These are phyloP conservation scores for Dasypolia templi DNA, from an alignment of 2,888 invertebrate genomes.

Conservation along the genomic window DNA sequence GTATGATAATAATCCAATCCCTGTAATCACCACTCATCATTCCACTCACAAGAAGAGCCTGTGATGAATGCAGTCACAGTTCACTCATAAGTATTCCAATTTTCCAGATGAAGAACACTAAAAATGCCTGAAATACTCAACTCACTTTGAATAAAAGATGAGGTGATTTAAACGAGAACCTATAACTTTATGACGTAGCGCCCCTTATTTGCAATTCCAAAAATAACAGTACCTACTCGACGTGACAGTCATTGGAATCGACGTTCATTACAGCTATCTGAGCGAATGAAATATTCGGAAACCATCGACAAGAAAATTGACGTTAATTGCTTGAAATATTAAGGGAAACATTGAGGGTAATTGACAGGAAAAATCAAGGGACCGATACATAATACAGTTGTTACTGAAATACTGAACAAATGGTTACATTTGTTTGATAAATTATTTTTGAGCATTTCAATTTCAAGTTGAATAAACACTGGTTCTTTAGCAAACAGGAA, in stretches of 20 bases:
- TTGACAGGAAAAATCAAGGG: slow-evolving; percentile 71
- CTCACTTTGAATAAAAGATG: slow-evolving; percentile 57
- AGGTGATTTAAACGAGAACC: slow-evolving; percentile 55
- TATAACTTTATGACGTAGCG: slow-evolving; percentile 56
- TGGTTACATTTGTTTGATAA: slow-evolving; percentile 24
- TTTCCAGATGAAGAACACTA: slow-evolving; percentile 39
- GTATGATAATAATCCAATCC: slow-evolving; percentile 1
- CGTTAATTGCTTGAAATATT: slow-evolving; percentile 77
- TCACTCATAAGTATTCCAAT: slow-evolving; percentile 41
- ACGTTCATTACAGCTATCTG: slow-evolving; percentile 69
- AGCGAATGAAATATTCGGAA: slow-evolving; percentile 71
- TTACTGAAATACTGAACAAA: slow-evolving; percentile 51
- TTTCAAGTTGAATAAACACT: slow-evolving; percentile 55
- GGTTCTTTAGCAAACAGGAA: slow-evolving; percentile 61
- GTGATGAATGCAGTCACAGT: slow-evolving; percentile 30
- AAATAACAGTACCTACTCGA: slow-evolving; percentile 59
- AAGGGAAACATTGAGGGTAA: slow-evolving; percentile 73
- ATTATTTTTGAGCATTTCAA: slow-evolving; percentile 49
- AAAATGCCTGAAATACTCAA: slow-evolving; percentile 48
- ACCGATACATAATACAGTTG: slow-evolving; percentile 58
- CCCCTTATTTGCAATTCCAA: slow-evolving; percentile 64
- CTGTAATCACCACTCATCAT: neutral
- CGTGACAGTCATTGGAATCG: slow-evolving; percentile 70
- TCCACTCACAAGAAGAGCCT: slow-evolving; percentile 8
- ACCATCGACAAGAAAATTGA: slow-evolving; percentile 73